phyloP scores from a whole-genome alignment of 2,113 vertebrate species.

The Orientallactaga bullata region DNA sequence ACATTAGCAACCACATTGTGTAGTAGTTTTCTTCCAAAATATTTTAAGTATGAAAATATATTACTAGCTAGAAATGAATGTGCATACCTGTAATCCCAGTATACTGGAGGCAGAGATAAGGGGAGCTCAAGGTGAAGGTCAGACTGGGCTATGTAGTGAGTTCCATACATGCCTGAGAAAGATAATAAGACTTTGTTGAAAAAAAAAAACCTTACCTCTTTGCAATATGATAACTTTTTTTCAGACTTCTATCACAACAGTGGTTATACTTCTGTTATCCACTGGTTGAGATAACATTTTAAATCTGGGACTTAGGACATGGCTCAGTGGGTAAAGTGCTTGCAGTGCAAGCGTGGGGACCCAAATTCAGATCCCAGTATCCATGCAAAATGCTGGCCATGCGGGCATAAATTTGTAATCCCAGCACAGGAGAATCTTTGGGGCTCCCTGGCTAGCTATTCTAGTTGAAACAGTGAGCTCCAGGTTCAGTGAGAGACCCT shows the following conservation, averaged over 20 bases:
- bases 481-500: no score
- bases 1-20: background rate
- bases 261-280: background rate
- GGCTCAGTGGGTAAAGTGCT: no score
- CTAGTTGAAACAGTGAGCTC: no score
- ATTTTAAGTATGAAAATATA: constrained; percentile 21
- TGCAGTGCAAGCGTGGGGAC: no score
- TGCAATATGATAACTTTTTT: background rate
- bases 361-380: no score
- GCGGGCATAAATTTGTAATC: no score
- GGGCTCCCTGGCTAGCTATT: no score
- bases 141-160: background rate
- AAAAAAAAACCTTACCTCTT: background rate
- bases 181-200: background rate
- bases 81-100: background rate
- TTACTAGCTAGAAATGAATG: no score
- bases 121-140: background rate
- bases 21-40: background rate
- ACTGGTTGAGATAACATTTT: background rate
- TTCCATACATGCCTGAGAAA: background rate
- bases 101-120: background rate
- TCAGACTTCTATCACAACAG: background rate
- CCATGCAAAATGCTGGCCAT: no score
- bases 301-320: no score
- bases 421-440: no score